Evolutionary conservation across 2,888 invertebrate genomes (phyloP), one percentile per base, ranked within the genome.

Genomic region (Desoria tigrina): DNA sequence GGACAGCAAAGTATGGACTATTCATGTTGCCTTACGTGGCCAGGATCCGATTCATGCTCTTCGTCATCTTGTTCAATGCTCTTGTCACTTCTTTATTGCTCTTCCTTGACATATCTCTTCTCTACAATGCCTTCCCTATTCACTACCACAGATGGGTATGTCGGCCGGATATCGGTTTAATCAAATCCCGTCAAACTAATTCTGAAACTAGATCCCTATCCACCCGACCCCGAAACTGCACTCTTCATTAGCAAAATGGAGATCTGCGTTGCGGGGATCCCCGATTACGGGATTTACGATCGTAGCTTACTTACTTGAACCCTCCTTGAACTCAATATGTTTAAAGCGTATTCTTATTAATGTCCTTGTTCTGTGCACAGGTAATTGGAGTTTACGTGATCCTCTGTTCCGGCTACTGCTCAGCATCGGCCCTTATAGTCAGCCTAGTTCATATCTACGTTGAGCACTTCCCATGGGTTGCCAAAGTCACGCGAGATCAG

Each of bases 131-230:
- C 82, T 89, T 90, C 81, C 89, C 89, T 77, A 86, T 89, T 79
- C 88, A 88, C 80, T 89, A 89, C 88, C 86, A 87, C 75, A 88
- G 87, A 84, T 82, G 89, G 84, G 89, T 89, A 81, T 84, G 87
- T 49, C 14, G 21, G 21, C 6, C 32, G 32, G 32, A 32, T 32
- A 11, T 32, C 32, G 11, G 11, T 32, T 32, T 32, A 32, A 32
- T 32, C 32, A 7, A 32, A 32, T 32, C 11, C n/a, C 32, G 11
- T 32, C 32, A 7, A 32, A 7, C 11, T 32, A 7, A 32, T 32
- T 32, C 32, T 32, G 4, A 4, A 32, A 32, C 6, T n/a, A n/a
- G n/a, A n/a, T n/a, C n/a, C n/a, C n/a, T n/a, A n/a, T 32, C 32
- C 32, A 4, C 32, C 6, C 6, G 32, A 32, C 32, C 32, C 32